A percentile compares a stretch with the other conserved stretches of the same genome.
Evolutionary conservation across 2,113 vertebrate genomes (phyloP).

Genomic region (Dromas ardeola): DNA sequence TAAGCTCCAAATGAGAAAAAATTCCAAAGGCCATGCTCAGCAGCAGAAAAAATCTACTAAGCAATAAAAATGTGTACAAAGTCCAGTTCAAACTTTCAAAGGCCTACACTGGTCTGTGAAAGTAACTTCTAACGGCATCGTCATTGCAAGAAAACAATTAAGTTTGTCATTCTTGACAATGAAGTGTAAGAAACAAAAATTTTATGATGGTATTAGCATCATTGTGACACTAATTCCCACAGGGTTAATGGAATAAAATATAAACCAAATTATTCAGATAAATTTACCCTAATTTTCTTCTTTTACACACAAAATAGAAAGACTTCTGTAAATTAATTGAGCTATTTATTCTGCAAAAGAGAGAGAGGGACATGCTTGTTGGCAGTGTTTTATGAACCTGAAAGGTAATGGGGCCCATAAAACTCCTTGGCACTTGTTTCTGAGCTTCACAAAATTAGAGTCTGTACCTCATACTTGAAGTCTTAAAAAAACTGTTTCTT

Average conservation of each 20-base stretch:
- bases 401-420: constrained; percentile 30
- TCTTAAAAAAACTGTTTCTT: background rate
- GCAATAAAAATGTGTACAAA: background rate
- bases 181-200: background rate
- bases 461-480: background rate
- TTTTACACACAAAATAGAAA: background rate
- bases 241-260: constrained; percentile 3
- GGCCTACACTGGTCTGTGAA: background rate
- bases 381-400: constrained; percentile 8
- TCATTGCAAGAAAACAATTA: background rate
- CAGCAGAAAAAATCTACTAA: background rate
- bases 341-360: constrained; percentile 18
- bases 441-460: background rate
- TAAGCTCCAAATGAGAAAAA: background rate
- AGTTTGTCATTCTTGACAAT: background rate
- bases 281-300: constrained; percentile 2
- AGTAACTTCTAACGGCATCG: background rate
- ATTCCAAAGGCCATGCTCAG: background rate
- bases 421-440: constrained; percentile 12
- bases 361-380: background rate
- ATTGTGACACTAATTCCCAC: background rate
- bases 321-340: constrained; percentile 12
- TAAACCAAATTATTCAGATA: background rate
- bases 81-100: background rate
- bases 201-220: background rate